Evolutionary conservation across 2,888 invertebrate genomes (phyloP), one percentile per base, ranked within the genome.

Genomic region (Morinoia aosen): DNA sequence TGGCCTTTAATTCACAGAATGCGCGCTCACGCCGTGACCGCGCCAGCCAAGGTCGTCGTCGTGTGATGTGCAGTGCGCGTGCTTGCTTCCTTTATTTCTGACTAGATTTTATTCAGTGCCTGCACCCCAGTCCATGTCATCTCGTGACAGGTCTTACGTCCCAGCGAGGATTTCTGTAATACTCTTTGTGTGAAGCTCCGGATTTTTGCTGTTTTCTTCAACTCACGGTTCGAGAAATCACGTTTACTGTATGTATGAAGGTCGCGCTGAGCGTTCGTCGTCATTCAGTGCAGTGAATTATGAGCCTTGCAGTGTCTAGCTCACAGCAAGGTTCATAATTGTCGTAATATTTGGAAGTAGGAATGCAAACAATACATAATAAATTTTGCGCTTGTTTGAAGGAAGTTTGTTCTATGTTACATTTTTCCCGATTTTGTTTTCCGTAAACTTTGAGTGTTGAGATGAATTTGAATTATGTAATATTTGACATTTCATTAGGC

Each of bases 11-110:
- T 76, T 76, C 33, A 76, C 25, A 76, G 19, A 76, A 25, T 76
- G 76, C 76, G 76, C 33, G 76, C 33, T 76, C 76, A 76, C 76
- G 76, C 76, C 76, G 76, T 76, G 76, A 76, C 76, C 76, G 76
- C 76, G 33, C 76, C 25, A 76, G 25, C 76, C 76, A 76, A 76
- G 76, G 76, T 33, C 76, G 76, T 19, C 61, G 12, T 61, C 61
- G 61, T 19, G 19, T 61, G 19, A 16, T 76, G 76, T 33, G 25
- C 25, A 16, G 76, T 76, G 33, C 76, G 25, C 25, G 33, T 76
- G 12, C 16, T 61, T 8, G 76, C 76, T 25, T 76, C 76, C 25
- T 33, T 10, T 10, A 8, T 76, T 33, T 8, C 76, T 10, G 76
- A 19, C 25, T 76, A 25, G 33, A 76, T 19, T 76, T 76, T 48